These are phyloP conservation scores for Hippocampus barbouri DNA, from an alignment of 2,113 vertebrate genomes.

Conservation along the genomic window DNA sequence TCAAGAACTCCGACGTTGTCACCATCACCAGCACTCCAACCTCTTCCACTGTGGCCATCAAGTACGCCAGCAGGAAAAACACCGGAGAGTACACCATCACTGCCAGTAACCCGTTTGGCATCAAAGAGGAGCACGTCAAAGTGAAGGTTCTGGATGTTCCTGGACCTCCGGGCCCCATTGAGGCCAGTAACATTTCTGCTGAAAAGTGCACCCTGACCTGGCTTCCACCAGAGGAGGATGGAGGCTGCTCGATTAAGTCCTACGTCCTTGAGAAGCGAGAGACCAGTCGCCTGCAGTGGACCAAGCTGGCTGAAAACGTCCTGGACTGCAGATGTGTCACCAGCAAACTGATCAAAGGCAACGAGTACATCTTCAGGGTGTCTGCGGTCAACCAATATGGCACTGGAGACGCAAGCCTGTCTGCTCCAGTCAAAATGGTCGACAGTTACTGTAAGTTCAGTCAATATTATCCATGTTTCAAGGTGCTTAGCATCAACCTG, in stretches of 20 bases:
- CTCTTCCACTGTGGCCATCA: conserved; percentile 84
- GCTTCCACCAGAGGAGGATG: conserved; percentile 94
- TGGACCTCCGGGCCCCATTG: conserved; percentile 92
- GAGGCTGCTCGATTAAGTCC: conserved; percentile 88
- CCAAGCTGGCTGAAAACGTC: conserved; percentile 88
- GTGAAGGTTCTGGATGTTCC: conserved; percentile 95
- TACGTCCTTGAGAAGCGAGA: conserved; percentile 97
- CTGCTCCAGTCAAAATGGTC: conserved; percentile 91
- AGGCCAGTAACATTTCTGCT: conserved; percentile 88
- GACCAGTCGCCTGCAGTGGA: conserved; percentile 96
- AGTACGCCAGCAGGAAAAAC: conserved; percentile 93
- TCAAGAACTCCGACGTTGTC: conserved; percentile 87
- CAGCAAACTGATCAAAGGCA: conserved; percentile 93
- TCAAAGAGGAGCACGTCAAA: conserved; percentile 87
- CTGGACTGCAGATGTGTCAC: conserved; percentile 86
- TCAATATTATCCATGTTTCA: not conserved
- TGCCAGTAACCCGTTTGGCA: conserved; percentile 95
- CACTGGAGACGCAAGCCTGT: conserved; percentile 86
- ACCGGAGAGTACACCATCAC: conserved; percentile 94
- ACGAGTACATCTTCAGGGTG: conserved; percentile 96
- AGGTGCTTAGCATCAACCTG: not conserved
- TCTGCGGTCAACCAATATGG: conserved; percentile 93
- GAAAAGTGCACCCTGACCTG: conserved; percentile 95
- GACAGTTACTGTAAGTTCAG: conserved; percentile 86
- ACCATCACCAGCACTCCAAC: conserved; percentile 85